A percentile compares a stretch with the other conserved stretches of the same genome.
phyloP scores from a whole-genome alignment of 2,113 vertebrate species.

The Progne subis region DNA sequence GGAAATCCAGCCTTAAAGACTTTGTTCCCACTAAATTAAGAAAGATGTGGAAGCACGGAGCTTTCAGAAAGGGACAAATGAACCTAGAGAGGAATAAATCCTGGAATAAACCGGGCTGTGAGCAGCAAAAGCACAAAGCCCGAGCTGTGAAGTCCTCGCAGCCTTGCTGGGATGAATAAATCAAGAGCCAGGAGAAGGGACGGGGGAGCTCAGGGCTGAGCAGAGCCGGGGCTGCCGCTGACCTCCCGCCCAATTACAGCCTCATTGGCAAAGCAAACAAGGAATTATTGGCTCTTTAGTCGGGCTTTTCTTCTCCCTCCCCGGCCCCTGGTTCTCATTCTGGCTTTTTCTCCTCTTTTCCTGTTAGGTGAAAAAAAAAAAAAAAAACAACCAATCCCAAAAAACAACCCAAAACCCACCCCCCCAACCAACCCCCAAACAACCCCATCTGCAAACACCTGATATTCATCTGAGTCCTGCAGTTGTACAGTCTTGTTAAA shows the following conservation, averaged over 20 bases:
- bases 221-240: constrained; percentile 80
- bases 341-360: constrained; percentile 56
- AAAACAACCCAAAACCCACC: background rate
- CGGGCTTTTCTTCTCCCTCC: constrained; percentile 76
- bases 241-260: constrained; percentile 88
- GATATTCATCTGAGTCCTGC: constrained; percentile 85
- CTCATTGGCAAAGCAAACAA: constrained; percentile 94
- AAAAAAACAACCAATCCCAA: background rate
- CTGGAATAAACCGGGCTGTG: background rate
- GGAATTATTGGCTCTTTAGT: constrained; percentile 89
- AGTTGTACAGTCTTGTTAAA: constrained; percentile 90
- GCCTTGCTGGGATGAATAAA: constrained; percentile 68
- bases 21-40: constrained; percentile 18
- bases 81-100: constrained; percentile 48
- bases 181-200: constrained; percentile 47
- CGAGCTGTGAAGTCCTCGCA: constrained; percentile 30
- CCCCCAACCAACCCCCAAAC: background rate
- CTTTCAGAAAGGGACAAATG: constrained; percentile 54
- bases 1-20: constrained; percentile 27
- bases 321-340: constrained; percentile 73
- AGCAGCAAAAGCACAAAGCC: constrained; percentile 38
- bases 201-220: constrained; percentile 56
- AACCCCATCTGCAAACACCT: constrained; percentile 90
- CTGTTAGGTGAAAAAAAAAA: constrained; percentile 56
- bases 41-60: constrained; percentile 40